Evolutionary conservation across 2,113 vertebrate species (phyloP), one percentile per base, ranked within the genome.

Genomic region (Solenodon paradoxus): DNA sequence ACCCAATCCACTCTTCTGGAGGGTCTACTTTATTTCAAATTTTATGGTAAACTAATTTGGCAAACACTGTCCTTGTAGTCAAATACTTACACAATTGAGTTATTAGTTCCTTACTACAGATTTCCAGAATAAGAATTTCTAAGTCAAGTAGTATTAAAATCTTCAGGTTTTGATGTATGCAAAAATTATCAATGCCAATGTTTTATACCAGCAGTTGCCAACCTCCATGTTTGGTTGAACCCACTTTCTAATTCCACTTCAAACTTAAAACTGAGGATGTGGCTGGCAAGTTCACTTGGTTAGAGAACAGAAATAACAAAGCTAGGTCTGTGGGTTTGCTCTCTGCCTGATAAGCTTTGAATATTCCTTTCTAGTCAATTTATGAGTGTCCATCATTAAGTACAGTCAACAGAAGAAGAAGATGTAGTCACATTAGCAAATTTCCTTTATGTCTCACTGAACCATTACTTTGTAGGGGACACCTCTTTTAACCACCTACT

Each of bases 101-200:
- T 81, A 69, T 75, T 83, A 57, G 30, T 59, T 51, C 30, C 28
- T 88, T 61, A 22, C 16, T 84, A 71, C 71, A 77, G 53, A 87
- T 71, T 87, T 71, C n/a, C 64, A 53, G 55, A 96, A 88, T 55
- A 78, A 24, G 66, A 80, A 75, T 75, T 90, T 94, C 64, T 69
- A 20, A 81, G 38, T 94, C 42, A 38, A 92, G 35, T 7, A 94
- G 17, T 30, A n/a, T 83, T 40, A 96, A 86, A 79, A 69, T 72
- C 61, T 40, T 64, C 57, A 74, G 28, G 7, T 9, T 68, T 71
- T 45, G 40, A 61, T 28, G 17, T 86, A 49, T 83, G 32, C 9
- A 77, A 66, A 75, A 68, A n/a, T n/a, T 20, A 38, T 15, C 53
- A 42, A 20, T 49, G 30, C 78, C 61, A 68, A 38, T 66, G 47